Evolutionary conservation across 2,888 invertebrate species (phyloP), one percentile per base, ranked within the genome.

Genomic region (Sesia bembeciformis): DNA sequence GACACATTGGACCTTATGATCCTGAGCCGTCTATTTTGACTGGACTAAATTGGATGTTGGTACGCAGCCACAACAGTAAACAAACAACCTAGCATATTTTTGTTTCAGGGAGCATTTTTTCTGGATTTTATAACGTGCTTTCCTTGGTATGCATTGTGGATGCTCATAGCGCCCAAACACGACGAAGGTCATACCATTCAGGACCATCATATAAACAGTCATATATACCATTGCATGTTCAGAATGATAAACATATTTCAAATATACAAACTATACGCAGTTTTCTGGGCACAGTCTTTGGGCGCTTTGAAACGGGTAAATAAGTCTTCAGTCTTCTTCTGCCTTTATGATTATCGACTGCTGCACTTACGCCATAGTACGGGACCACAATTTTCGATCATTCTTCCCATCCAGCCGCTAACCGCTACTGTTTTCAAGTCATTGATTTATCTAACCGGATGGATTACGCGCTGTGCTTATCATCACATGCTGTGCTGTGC

Each of bases 51-150:
- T 23, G 23, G 23, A 23, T 1, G 2, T 23, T 23, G 23, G 23
- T 23, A 23, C 23, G 23, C 23, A 23, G 23, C 23, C 23, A 23
- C 23, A 23, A 23, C 23, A 23, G 23, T 23, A 23, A 23, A 23
- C 23, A 23, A 23, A 23, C 23, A 23, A 23, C 46, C 4, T n/a
- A 46, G 7, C 4, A 8, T 8, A 46, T 23, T 46, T 46, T 46
- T 43, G 49, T 77, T 79, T 52, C 66, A 89, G 82, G 78, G 86
- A 4, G 69, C 81, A 49, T 91, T 91, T 58, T 50, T 77, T 23
- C 53, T 87, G 5, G 91, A 91, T 62, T 70, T 90, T 2, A 39
- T 90, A 3, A 80, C 85, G 5, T 84, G 85, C 61, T 84, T 90
- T 46, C 91, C 91, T 3, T 90, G 90, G 87, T 88, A 90, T 55